phyloP scores from a whole-genome alignment of 2,797 vertebrate genomes.

The Vespertilio murinus region DNA sequence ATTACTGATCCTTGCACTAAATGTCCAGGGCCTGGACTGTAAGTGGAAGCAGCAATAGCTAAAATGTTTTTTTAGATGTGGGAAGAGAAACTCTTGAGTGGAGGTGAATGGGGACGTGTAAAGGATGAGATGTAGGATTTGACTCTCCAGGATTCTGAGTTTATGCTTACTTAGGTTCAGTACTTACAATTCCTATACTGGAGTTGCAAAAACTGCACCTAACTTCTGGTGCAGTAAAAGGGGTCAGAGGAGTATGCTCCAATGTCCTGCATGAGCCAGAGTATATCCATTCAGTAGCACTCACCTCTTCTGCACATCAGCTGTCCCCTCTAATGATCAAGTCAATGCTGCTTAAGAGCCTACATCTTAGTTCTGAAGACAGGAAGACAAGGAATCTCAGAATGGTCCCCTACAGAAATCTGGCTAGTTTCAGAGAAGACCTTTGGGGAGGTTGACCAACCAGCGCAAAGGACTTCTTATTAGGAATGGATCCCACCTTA shows the following conservation, averaged over 20 bases:
- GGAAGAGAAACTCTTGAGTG: not conserved
- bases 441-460: not conserved
- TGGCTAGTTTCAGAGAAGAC: not conserved
- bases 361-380: not conserved
- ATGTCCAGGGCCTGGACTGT: not conserved
- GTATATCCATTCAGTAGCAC: no score
- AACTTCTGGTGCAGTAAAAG: not conserved
- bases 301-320: not conserved
- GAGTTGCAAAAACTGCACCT: not conserved
- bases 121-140: not conserved
- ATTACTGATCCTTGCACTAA: not conserved
- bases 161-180: not conserved
- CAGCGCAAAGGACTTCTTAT: not conserved
- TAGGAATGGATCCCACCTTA: not conserved
- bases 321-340: not conserved
- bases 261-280: no score
- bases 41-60: not conserved
- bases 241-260: not conserved
- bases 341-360: not conserved
- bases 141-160: not conserved
- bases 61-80: not conserved
- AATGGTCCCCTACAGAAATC: not conserved
- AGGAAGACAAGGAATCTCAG: not conserved
- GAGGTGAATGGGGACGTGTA: not conserved
- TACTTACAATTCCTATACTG: not conserved